These are phyloP conservation scores for Cyphomyrus discorhynchus DNA, from an alignment of 2,113 vertebrate genomes.

Conservation along the genomic window DNA sequence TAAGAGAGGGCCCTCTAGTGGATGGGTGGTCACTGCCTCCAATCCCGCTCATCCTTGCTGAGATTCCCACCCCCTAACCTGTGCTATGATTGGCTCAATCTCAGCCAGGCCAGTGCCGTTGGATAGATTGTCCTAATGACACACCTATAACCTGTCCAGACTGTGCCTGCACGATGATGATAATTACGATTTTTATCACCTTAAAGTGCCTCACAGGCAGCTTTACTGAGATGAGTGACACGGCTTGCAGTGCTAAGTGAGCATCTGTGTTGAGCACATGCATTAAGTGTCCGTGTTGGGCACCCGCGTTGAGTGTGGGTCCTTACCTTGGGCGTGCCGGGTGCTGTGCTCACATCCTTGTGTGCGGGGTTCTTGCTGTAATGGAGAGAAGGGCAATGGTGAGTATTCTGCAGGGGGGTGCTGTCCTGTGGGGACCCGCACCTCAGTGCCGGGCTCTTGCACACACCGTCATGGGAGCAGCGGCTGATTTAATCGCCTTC, in stretches of 20 bases:
- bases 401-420: not conserved
- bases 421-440: not conserved
- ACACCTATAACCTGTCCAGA: not conserved
- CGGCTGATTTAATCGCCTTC: slow-evolving; percentile 44
- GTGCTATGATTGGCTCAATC: not conserved
- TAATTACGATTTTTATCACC: not conserved
- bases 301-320: not conserved
- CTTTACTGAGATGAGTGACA: not conserved
- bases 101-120: not conserved
- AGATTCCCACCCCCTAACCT: not conserved
- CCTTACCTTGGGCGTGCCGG: slow-evolving; percentile 95
- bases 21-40: not conserved
- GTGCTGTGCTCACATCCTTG: slow-evolving; percentile 79
- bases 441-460: slow-evolving; percentile 3
- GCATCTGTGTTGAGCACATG: not conserved
- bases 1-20: not conserved
- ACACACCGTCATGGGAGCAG: slow-evolving; percentile 35
- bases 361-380: slow-evolving; percentile 83
- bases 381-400: slow-evolving; percentile 21
- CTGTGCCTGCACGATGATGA: not conserved
- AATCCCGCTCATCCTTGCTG: not conserved
- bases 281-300: not conserved
- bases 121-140: not conserved
- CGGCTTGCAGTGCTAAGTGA: not conserved
- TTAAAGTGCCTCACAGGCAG: not conserved